Percentiles rank a stretch among this genome's conserved stretches.
These are phyloP conservation scores for Lutjanus erythropterus DNA, from an alignment of 2,113 vertebrate genomes.

Conservation along the genomic window DNA sequence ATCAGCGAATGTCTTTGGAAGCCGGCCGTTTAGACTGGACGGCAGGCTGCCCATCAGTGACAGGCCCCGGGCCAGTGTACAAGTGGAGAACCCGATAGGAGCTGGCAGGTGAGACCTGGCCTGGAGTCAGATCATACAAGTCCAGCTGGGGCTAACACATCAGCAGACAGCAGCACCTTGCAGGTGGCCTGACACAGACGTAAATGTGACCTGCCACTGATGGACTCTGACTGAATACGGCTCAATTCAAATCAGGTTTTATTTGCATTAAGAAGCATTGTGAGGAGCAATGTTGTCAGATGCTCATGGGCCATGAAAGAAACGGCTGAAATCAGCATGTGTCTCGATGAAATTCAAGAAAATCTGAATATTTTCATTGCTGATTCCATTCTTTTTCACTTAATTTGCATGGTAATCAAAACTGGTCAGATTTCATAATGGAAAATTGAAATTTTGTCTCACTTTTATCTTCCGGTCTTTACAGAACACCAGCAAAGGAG, in stretches of 20 bases:
- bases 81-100: slow-evolving; percentile 73
- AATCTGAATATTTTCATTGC: neutral
- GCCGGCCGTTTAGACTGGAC: slow-evolving; percentile 74
- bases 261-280: slow-evolving; percentile 54
- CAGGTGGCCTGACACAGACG: slow-evolving; percentile 79
- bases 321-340: slow-evolving; percentile 1
- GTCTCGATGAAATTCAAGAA: neutral
- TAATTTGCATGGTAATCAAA: neutral
- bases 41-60: slow-evolving; percentile 81
- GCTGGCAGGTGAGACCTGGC: slow-evolving; percentile 84
- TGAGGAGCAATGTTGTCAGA: slow-evolving; percentile 34
- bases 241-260: slow-evolving; percentile 65
- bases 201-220: slow-evolving; percentile 79
- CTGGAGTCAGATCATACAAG: slow-evolving; percentile 79
- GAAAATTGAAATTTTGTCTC: neutral
- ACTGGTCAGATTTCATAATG: neutral
- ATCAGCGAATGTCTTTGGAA: slow-evolving; percentile 73
- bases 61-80: slow-evolving; percentile 76
- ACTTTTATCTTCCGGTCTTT: slow-evolving; percentile 29
- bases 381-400: too few species aligned
- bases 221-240: slow-evolving; percentile 61
- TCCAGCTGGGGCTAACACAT: slow-evolving; percentile 79
- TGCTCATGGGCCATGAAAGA: slow-evolving; percentile 17
- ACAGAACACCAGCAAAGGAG: slow-evolving; percentile 27
- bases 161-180: slow-evolving; percentile 68